Evolutionary conservation across 2,797 vertebrate genomes (phyloP).

Genomic region (Eospalax fontanierii): DNA sequence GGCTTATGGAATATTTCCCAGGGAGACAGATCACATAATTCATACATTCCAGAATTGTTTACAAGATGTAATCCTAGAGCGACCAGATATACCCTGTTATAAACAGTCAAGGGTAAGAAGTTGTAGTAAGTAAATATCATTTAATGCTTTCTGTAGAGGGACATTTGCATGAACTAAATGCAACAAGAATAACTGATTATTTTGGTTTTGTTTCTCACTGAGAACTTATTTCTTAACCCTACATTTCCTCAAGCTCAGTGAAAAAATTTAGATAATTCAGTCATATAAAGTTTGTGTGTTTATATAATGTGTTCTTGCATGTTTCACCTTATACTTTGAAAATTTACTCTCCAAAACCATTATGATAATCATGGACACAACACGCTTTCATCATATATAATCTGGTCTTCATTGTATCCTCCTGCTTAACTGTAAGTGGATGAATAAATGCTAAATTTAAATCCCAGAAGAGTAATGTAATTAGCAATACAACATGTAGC

Average conservation of each 20-base stretch:
- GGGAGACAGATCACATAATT: neutral
- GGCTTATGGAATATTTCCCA: neutral
- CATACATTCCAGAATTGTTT: neutral
- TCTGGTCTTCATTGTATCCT: too few relatives aligned
- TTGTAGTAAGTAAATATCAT: too few relatives aligned
- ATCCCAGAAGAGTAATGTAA: too few relatives aligned
- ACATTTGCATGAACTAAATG: neutral
- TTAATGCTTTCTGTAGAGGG: neutral
- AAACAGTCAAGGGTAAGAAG: neutral
- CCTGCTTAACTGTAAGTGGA: too few relatives aligned
- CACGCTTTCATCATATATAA: too few relatives aligned
- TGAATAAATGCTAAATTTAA: too few relatives aligned
- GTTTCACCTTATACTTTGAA: too few relatives aligned
- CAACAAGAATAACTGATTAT: neutral
- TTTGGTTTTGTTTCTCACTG: neutral
- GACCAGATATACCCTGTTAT: neutral
- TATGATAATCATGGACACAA: too few relatives aligned
- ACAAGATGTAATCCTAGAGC: neutral
- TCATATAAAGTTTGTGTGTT: neutral
- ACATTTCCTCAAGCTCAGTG: neutral
- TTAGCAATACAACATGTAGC: too few relatives aligned
- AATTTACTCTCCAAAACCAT: too few relatives aligned
- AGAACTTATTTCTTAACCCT: neutral
- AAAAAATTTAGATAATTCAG: neutral
- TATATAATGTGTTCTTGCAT: too few relatives aligned